Percentiles rank a stretch among this genome's conserved stretches.
Evolutionary conservation across 92 coral and sea anemone genomes (phyloP).

Genomic region (Galaxea fascicularis): DNA sequence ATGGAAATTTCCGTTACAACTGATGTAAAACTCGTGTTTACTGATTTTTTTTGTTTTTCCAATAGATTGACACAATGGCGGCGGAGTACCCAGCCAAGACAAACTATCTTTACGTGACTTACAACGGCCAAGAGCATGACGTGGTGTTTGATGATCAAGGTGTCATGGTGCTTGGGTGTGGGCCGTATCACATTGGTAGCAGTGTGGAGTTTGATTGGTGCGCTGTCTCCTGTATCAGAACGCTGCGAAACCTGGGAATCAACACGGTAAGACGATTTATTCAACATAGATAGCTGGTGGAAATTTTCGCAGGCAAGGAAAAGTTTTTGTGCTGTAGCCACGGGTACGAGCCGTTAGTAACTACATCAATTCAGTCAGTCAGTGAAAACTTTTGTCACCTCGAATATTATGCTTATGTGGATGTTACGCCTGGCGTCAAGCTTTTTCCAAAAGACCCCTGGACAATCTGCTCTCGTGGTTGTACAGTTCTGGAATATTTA

Average conservation of each 20-base stretch:
- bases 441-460: too few relatives aligned
- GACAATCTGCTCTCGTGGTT: too few relatives aligned
- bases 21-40: background rate
- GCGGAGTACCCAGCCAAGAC: constrained; percentile 99
- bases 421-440: too few relatives aligned
- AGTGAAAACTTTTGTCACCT: too few relatives aligned
- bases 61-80: constrained; percentile 98
- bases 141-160: constrained; percentile 87
- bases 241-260: constrained; percentile 82
- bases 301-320: background rate
- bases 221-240: constrained; percentile 97
- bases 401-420: too few relatives aligned
- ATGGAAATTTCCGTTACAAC: too few relatives aligned
- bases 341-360: too few relatives aligned
- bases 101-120: constrained; percentile 95
- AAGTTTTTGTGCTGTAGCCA: background rate
- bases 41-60: background rate
- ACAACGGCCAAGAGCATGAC: constrained; percentile 96
- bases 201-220: constrained; percentile 99
- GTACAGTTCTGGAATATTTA: too few relatives aligned
- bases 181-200: constrained; percentile 99
- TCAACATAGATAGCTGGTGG: background rate
- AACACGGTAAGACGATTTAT: constrained; percentile 75
- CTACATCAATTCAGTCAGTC: too few relatives aligned
- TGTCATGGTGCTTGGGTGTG: constrained; percentile 98